Conservation (phyloP, 2,113 vertebrate species). For the Romanogobio albipinnatus region DNA sequence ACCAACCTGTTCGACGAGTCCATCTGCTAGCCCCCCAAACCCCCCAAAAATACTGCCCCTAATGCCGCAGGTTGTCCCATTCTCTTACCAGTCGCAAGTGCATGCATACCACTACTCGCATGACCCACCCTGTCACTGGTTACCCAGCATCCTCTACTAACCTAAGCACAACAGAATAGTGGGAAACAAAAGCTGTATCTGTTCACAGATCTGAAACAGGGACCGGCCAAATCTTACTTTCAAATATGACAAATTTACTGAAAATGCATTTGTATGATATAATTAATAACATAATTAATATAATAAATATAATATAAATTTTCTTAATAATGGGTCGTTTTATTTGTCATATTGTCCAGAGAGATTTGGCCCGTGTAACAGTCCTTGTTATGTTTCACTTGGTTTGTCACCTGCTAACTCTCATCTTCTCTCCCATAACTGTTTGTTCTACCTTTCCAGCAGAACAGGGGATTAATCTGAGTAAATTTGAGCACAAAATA, state of each 20-base stretch:
- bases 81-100: conserved; percentile 58
- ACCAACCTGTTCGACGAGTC: conserved; percentile 93
- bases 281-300: background rate
- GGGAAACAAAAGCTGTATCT: conserved; percentile 12
- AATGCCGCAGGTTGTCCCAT: conserved; percentile 79
- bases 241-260: conserved; percentile 31
- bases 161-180: conserved; percentile 59
- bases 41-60: conserved; percentile 57
- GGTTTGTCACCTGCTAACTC: conserved; percentile 69
- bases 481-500: conserved; percentile 72
- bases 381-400: conserved; percentile 66
- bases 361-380: conserved; percentile 69
- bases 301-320: background rate
- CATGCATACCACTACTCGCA: conserved; percentile 67
- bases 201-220: conserved; percentile 9
- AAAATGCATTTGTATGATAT: background rate
- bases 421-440: conserved; percentile 64
- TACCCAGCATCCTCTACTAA: conserved; percentile 46
- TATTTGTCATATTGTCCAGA: conserved; percentile 35
- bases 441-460: conserved; percentile 72
- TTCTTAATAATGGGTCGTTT: background rate
- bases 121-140: conserved; percentile 58
- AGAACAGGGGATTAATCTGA: conserved; percentile 77
- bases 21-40: conserved; percentile 88
- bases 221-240: conserved; percentile 21